These are phyloP conservation scores for Phataginus tricuspis DNA, from an alignment of 2,797 vertebrate species.

Conservation along the genomic window DNA sequence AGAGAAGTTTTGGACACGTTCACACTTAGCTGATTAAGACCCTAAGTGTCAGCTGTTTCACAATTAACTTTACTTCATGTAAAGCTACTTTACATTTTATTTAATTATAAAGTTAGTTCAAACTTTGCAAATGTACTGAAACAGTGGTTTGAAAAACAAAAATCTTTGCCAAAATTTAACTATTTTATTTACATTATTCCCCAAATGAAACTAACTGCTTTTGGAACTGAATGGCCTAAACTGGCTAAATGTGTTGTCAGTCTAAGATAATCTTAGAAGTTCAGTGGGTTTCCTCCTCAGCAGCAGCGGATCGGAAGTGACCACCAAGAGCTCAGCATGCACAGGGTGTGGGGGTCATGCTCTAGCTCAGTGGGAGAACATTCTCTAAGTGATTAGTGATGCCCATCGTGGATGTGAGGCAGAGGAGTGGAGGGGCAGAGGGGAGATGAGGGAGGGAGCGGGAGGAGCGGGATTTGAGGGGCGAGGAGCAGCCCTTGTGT, in stretches of 20 bases:
- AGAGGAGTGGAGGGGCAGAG: background rate
- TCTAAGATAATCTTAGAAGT: background rate
- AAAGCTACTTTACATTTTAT: background rate
- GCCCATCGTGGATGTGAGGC: background rate
- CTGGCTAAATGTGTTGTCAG: background rate
- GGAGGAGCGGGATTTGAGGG: background rate
- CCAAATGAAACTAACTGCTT: background rate
- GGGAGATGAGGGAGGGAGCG: too few species aligned
- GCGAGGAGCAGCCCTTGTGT: background rate
- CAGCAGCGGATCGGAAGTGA: background rate
- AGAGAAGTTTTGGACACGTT: background rate
- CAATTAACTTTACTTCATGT: background rate
- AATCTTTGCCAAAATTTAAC: background rate
- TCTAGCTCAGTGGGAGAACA: background rate
- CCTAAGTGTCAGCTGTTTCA: background rate
- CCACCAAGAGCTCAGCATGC: background rate
- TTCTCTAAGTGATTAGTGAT: background rate
- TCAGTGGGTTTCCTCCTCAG: background rate
- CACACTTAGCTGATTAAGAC: background rate
- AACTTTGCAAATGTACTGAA: background rate
- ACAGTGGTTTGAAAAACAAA: slow-evolving; percentile 25
- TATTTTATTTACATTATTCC: slow-evolving; percentile 2
- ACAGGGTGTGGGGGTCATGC: background rate
- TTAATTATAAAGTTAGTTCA: background rate
- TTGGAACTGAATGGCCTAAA: background rate